phyloP scores from a whole-genome alignment of 2,113 vertebrate species.

The Kobus ellipsiprymnus region DNA sequence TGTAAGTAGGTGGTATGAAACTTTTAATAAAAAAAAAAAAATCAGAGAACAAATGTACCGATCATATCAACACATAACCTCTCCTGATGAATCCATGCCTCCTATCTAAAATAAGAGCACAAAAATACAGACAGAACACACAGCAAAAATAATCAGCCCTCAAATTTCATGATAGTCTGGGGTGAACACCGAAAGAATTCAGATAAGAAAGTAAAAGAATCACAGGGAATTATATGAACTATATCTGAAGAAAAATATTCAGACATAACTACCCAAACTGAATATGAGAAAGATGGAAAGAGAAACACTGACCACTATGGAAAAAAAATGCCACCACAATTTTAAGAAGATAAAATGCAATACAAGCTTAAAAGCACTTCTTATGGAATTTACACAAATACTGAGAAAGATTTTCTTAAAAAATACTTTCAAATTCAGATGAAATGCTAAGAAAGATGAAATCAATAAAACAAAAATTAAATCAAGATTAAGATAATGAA shows the following conservation, averaged over 20 bases:
- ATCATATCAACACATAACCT: background rate
- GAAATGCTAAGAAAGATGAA: background rate
- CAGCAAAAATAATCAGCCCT: background rate
- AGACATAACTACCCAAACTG: background rate
- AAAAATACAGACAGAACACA: background rate
- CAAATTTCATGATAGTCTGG: background rate
- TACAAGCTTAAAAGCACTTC: background rate
- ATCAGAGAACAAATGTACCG: background rate
- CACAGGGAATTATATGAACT: background rate
- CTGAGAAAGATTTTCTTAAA: background rate
- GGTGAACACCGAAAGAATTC: background rate
- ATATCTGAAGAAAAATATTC: background rate
- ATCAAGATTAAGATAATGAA: background rate
- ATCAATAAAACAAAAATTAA: background rate
- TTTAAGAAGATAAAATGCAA: slow-evolving; percentile 3
- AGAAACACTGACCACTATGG: background rate
- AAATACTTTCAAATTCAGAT: background rate
- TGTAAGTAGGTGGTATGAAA: background rate
- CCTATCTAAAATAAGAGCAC: background rate
- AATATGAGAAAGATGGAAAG: background rate
- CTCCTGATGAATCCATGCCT: background rate
- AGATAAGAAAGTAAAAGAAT: background rate
- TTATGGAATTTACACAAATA: background rate
- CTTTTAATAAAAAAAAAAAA: background rate
- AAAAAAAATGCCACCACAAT: background rate